These are phyloP conservation scores for Chinchilla lanigera DNA, from an alignment of 2,113 vertebrate genomes.

Conservation along the genomic window DNA sequence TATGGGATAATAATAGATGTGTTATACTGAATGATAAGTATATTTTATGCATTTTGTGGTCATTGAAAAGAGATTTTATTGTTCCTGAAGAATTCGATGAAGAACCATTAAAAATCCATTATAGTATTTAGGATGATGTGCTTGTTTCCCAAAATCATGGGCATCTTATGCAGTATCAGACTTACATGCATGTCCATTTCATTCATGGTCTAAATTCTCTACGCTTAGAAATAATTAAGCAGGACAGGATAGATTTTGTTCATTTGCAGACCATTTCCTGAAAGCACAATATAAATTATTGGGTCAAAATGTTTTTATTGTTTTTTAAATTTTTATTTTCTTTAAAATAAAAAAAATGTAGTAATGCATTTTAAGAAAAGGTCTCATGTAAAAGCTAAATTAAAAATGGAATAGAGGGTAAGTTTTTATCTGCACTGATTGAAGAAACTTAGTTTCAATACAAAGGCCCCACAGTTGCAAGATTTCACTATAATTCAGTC, in stretches of 20 bases:
- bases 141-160: neutral
- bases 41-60: neutral
- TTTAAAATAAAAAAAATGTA: neutral
- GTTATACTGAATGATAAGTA: neutral
- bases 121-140: neutral
- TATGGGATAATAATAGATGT: neutral
- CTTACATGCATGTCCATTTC: neutral
- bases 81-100: neutral
- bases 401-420: constrained; percentile 15
- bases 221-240: constrained; percentile 2
- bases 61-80: neutral
- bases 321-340: no score
- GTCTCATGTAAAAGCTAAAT: neutral
- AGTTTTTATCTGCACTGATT: constrained; percentile 2
- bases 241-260: neutral
- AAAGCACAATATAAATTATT: constrained; percentile 18
- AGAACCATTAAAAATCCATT: constrained; percentile 17
- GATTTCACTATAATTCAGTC: neutral
- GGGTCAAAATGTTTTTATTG: neutral
- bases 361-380: neutral
- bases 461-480: neutral
- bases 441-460: constrained; percentile 8
- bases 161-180: neutral
- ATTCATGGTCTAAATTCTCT: neutral
- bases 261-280: neutral